A percentile compares a stretch with the other conserved stretches of the same genome.
Evolutionary conservation across 2,888 invertebrate species (phyloP).

Genomic region (Plutella xylostella): DNA sequence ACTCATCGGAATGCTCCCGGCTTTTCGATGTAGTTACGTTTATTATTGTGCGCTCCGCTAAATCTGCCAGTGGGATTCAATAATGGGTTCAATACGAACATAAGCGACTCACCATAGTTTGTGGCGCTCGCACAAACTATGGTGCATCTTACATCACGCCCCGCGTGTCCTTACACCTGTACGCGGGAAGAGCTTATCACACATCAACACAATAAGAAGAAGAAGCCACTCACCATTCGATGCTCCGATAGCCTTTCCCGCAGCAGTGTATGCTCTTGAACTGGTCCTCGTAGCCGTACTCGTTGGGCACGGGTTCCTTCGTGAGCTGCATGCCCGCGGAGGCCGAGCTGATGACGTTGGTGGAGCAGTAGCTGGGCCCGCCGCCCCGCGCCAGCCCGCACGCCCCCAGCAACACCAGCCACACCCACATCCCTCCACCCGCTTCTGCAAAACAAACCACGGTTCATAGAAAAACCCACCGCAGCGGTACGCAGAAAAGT

Average conservation of each 20-base stretch:
- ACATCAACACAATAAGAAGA: neutral
- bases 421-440: conserved; percentile 16
- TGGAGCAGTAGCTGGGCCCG: conserved; percentile 64
- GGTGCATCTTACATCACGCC: too few relatives aligned
- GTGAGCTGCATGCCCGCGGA: conserved; percentile 78
- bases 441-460: neutral
- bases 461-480: too few relatives aligned
- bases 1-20: conserved; percentile 22
- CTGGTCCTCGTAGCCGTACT: conserved; percentile 76
- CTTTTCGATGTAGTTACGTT: neutral
- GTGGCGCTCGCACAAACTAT: too few relatives aligned
- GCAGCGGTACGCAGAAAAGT: conserved; percentile 2
- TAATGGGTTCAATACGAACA: too few relatives aligned
- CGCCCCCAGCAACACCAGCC: conserved; percentile 30
- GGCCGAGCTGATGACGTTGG: conserved; percentile 68
- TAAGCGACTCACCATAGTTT: too few relatives aligned
- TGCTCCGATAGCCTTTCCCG: conserved; percentile 80
- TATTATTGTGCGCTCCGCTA: too few relatives aligned
- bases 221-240: conserved; percentile 76
- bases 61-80: too few relatives aligned
- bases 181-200: too few relatives aligned
- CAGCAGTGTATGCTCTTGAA: conserved; percentile 85
- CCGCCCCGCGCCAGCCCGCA: neutral
- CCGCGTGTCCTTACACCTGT: too few relatives aligned
- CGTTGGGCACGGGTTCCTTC: conserved; percentile 76